These are phyloP conservation scores for Temnothorax unifasciatus DNA, from an alignment of 2,888 invertebrate species.

Conservation along the genomic window DNA sequence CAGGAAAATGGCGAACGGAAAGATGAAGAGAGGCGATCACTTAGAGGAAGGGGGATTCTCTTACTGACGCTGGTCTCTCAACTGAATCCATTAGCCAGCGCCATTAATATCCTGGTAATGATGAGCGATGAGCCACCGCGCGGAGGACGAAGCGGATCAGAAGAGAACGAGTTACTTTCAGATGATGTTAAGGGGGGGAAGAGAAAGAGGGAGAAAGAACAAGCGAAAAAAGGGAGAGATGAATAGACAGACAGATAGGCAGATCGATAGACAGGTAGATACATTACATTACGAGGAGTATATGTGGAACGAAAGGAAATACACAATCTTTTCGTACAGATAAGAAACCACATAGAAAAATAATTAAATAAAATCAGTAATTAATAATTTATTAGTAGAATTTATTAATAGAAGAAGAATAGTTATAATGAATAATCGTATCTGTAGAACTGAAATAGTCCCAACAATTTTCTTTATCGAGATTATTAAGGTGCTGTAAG, in stretches of 20 bases:
- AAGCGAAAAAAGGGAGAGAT: constrained; percentile 37
- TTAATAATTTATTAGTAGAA: neutral
- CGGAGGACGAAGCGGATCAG: constrained; percentile 66
- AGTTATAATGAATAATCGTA: neutral
- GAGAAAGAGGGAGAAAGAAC: constrained; percentile 1
- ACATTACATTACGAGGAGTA: constrained; percentile 4
- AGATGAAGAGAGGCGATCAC: constrained; percentile 45
- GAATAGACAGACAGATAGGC: constrained; percentile 35
- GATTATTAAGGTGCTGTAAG: neutral
- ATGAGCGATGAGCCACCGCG: constrained; percentile 82
- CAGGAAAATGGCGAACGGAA: constrained; percentile 55
- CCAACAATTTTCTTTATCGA: neutral
- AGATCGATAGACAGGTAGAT: constrained; percentile 39
- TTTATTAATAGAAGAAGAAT: neutral
- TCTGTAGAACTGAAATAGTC: neutral
- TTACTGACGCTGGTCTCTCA: constrained; percentile 76
- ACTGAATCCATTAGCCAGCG: constrained; percentile 83
- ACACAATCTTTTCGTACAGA: neutral
- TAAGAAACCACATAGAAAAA: neutral
- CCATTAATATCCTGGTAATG: constrained; percentile 84
- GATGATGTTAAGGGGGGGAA: constrained; percentile 42
- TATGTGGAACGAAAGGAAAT: neutral
- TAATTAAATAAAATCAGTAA: constrained; percentile 18
- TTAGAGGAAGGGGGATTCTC: constrained; percentile 70
- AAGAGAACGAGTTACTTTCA: constrained; percentile 50